Evolutionary conservation across 2,113 vertebrate species (phyloP).

Genomic region (Lipotes vexillifer): DNA sequence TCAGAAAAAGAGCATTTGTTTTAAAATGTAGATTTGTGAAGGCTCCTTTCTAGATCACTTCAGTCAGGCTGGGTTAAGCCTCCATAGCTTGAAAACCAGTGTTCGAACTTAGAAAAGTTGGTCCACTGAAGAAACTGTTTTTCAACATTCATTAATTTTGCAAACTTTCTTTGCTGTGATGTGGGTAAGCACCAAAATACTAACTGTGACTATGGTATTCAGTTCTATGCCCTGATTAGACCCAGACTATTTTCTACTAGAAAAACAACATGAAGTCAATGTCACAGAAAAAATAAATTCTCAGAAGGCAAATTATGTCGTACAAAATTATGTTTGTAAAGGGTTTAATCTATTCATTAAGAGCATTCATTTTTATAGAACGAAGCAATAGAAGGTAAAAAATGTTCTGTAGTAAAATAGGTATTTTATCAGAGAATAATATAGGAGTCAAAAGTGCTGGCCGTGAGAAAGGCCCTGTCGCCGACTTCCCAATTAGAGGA

Average conservation of each 20-base stretch:
- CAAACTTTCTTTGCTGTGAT: not conserved
- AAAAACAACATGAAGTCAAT: not conserved
- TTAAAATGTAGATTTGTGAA: not conserved
- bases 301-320: not conserved
- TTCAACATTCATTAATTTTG: not conserved
- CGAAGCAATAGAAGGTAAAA: not conserved
- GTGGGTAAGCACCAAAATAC: not conserved
- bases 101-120: not conserved
- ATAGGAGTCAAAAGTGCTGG: not conserved
- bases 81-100: not conserved
- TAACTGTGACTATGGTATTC: not conserved
- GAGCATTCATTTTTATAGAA: not conserved
- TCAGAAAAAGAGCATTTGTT: not conserved
- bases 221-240: not conserved
- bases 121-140: not conserved
- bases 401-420: not conserved
- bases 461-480: not conserved
- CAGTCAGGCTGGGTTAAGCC: not conserved
- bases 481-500: not conserved
- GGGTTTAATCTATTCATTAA: not conserved
- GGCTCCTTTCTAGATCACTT: not conserved
- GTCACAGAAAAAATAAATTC: not conserved
- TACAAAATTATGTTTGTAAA: not conserved
- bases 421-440: not conserved
- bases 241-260: not conserved